Percentiles rank a stretch among this genome's conserved stretches.
These are phyloP conservation scores for Nezara viridula DNA, from an alignment of 2,888 invertebrate species.

Conservation along the genomic window DNA sequence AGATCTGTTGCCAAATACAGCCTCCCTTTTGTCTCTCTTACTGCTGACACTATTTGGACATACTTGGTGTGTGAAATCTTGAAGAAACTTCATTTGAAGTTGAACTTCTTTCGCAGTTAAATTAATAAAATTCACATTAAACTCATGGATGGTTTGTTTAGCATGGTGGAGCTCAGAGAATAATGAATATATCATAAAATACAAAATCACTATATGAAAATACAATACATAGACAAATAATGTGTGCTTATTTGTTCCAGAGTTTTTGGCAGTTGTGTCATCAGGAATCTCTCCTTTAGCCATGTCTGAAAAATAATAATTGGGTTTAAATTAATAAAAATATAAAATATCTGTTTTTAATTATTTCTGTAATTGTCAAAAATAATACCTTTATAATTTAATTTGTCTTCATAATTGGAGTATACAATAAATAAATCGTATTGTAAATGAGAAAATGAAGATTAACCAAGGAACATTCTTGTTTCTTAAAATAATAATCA, in stretches of 20 bases:
- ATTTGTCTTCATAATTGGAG: background rate
- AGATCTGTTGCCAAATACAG: background rate
- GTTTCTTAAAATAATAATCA: background rate
- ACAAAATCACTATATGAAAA: slow-evolving; percentile 48
- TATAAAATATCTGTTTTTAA: background rate
- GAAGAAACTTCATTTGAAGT: slow-evolving; percentile 52
- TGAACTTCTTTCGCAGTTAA: slow-evolving; percentile 43
- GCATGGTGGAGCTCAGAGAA: slow-evolving; percentile 31
- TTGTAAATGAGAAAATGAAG: background rate
- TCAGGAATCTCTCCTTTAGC: background rate
- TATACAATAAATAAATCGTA: background rate
- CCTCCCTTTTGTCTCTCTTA: slow-evolving; percentile 7
- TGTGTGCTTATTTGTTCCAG: background rate
- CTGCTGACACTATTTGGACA: background rate
- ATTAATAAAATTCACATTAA: slow-evolving; percentile 52
- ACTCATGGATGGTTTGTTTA: slow-evolving; percentile 50
- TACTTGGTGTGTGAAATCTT: background rate
- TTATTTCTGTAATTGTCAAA: background rate
- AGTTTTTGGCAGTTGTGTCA: background rate
- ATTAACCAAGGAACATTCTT: background rate
- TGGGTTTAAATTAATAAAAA: background rate
- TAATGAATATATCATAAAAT: slow-evolving; percentile 42
- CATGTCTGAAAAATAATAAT: slow-evolving; percentile 36
- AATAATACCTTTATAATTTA: background rate
- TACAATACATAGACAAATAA: slow-evolving; percentile 34